These are phyloP conservation scores for Tringa solitaria DNA, from an alignment of 2,113 vertebrate species.

Conservation along the genomic window DNA sequence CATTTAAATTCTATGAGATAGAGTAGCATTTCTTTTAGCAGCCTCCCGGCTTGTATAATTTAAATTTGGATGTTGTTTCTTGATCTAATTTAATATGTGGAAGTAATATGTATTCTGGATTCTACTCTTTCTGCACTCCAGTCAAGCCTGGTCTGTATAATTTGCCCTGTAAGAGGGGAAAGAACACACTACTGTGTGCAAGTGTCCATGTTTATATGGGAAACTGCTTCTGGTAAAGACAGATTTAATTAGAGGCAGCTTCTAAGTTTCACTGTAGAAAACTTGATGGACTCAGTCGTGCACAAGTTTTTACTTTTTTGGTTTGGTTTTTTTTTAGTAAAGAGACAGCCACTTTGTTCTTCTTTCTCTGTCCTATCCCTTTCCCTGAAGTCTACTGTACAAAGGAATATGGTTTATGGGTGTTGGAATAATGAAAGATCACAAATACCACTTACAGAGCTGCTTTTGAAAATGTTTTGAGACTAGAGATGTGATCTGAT, in stretches of 20 bases:
- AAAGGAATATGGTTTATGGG: not conserved
- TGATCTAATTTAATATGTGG: not conserved
- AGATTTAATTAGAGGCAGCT: not conserved
- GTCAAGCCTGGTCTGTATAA: not conserved
- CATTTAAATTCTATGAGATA: not conserved
- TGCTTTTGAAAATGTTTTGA: not conserved
- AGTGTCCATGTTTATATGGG: rapidly evolving
- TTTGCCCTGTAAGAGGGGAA: not conserved
- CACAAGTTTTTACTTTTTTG: not conserved
- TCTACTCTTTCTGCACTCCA: slow-evolving; percentile 37
- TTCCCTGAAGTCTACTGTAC: not conserved
- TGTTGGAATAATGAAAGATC: not conserved
- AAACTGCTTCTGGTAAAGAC: not conserved
- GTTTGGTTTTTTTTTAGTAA: not conserved
- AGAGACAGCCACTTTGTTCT: not conserved
- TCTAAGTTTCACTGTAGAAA: not conserved
- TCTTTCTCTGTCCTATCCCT: not conserved
- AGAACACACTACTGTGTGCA: not conserved
- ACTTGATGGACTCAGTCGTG: not conserved
- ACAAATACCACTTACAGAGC: not conserved
- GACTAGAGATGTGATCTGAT: not conserved
- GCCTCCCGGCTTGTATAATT: not conserved
- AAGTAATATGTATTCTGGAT: not conserved
- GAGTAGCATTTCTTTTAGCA: not conserved
- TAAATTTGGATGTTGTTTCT: not conserved